These are phyloP conservation scores for Drosophila fulvimacula DNA, from an alignment of 2,888 invertebrate species.

Conservation along the genomic window DNA sequence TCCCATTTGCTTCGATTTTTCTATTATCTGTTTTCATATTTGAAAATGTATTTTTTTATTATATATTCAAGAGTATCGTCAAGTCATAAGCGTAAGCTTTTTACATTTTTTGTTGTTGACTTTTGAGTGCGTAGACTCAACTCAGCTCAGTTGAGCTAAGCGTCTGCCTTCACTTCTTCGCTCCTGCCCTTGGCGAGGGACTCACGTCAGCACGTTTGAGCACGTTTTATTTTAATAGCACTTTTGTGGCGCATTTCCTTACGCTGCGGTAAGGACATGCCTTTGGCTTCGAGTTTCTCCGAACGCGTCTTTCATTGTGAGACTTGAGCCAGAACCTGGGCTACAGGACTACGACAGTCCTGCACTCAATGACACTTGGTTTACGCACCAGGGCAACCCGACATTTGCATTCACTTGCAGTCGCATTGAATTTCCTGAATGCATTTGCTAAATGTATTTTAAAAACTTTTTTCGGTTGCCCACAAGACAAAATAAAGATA, in stretches of 20 bases:
- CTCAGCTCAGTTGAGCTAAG: conserved; percentile 15
- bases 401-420: conserved; percentile 18
- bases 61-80: conserved; percentile 14
- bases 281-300: conserved; percentile 13
- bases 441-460: not conserved
- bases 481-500: not conserved
- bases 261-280: conserved; percentile 20
- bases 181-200: conserved; percentile 5
- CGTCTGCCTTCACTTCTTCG: not conserved
- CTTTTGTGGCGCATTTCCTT: conserved; percentile 71
- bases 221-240: conserved; percentile 78
- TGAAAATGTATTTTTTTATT: no score
- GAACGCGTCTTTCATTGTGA: conserved; percentile 21
- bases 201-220: conserved; percentile 61
- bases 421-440: conserved; percentile 8
- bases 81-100: not conserved
- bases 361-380: not conserved
- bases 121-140: conserved; percentile 53
- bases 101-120: conserved; percentile 33
- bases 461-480: conserved; percentile 1
- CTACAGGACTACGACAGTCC: not conserved
- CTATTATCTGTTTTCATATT: conserved; percentile 1
- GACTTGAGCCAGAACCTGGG: conserved; percentile 4
- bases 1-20: not conserved
- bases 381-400: conserved; percentile 1